Evolutionary conservation across 2,888 invertebrate genomes (phyloP).

Genomic region (Lithosia quadra): DNA sequence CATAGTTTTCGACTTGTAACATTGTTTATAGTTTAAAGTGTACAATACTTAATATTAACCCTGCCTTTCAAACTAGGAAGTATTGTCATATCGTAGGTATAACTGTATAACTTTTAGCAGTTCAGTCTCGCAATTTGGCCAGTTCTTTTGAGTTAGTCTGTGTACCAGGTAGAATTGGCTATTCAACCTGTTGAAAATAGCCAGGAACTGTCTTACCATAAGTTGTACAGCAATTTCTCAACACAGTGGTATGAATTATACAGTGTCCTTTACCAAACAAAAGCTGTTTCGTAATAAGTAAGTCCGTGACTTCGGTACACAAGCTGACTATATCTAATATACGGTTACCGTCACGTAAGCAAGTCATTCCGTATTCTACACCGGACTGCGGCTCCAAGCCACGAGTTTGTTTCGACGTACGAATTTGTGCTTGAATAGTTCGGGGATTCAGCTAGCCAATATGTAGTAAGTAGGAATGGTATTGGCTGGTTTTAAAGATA

Average conservation of each 20-base stretch:
- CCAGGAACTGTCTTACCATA: too few relatives aligned
- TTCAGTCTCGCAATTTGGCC: too few relatives aligned
- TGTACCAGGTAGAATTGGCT: too few relatives aligned
- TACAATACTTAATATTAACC: too few relatives aligned
- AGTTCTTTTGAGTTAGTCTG: too few relatives aligned
- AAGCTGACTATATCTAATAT: conserved; percentile 8
- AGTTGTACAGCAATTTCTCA: too few relatives aligned
- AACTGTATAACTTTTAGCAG: too few relatives aligned
- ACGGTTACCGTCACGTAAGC: conserved; percentile 60
- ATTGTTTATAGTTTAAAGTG: too few relatives aligned
- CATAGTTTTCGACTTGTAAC: too few relatives aligned
- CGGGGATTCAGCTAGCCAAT: conserved; percentile 47
- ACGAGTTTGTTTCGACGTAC: conserved; percentile 72
- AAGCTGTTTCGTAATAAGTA: background rate
- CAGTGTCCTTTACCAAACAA: background rate
- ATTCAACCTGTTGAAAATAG: too few relatives aligned
- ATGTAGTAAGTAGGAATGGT: conserved; percentile 18
- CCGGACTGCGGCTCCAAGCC: conserved; percentile 57
- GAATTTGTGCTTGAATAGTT: conserved; percentile 55
- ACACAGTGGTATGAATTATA: background rate
- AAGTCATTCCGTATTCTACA: conserved; percentile 77
- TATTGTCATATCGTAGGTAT: too few relatives aligned
- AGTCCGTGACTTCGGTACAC: background rate
- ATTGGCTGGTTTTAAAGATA: background rate
- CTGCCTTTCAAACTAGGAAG: too few relatives aligned